These are phyloP conservation scores for Hypena proboscidalis DNA, from an alignment of 2,888 invertebrate genomes.

Conservation along the genomic window DNA sequence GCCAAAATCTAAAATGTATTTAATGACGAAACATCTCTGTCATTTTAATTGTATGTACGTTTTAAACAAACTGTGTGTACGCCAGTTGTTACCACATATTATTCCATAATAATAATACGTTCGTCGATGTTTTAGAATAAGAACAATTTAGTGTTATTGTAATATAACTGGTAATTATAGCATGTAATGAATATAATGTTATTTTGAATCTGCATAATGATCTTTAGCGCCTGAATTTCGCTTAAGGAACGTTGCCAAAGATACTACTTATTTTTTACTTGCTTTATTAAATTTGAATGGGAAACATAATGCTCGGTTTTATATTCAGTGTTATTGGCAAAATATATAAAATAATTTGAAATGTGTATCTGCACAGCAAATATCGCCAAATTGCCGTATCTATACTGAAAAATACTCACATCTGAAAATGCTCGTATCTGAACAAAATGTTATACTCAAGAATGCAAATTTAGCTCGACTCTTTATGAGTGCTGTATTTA, in stretches of 20 bases:
- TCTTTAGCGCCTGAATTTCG: slow-evolving; percentile 46
- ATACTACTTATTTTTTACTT: slow-evolving; percentile 35
- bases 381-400: too few species aligned
- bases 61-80: too few species aligned
- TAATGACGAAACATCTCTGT: too few species aligned
- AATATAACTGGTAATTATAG: slow-evolving; percentile 43
- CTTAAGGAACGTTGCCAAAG: slow-evolving; percentile 57
- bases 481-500: background rate
- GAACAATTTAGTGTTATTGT: slow-evolving; percentile 48
- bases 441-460: too few species aligned
- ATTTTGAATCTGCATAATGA: slow-evolving; percentile 38
- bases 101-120: slow-evolving; percentile 60
- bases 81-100: slow-evolving; percentile 33
- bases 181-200: slow-evolving; percentile 23
- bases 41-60: too few species aligned
- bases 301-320: slow-evolving; percentile 19
- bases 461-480: too few species aligned
- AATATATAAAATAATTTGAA: background rate
- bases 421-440: too few species aligned
- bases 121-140: slow-evolving; percentile 64
- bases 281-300: slow-evolving; percentile 30
- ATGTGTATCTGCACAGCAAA: too few species aligned
- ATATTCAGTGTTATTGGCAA: slow-evolving; percentile 1
- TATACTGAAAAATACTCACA: too few species aligned
- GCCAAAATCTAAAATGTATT: too few species aligned